Conservation (phyloP, 1,140 invertebrate genomes). For the Phocides pigmalion region DNA sequence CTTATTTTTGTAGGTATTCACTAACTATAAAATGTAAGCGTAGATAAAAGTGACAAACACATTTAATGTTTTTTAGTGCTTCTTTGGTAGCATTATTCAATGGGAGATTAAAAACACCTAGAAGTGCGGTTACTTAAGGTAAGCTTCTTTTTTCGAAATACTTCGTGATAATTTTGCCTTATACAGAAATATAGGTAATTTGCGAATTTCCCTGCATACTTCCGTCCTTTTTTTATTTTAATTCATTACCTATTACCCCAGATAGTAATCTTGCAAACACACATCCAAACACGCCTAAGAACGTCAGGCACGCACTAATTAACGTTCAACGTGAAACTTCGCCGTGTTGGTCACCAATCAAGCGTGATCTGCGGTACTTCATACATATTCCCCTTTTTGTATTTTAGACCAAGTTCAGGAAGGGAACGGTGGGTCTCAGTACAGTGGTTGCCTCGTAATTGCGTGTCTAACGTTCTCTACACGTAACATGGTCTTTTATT, state of each 20-base stretch:
- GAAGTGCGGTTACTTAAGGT: too few species aligned
- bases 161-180: not conserved
- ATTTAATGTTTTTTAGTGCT: too few species aligned
- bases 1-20: too few species aligned
- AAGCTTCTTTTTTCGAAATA: not conserved
- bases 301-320: conserved; percentile 79
- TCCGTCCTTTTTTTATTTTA: conserved; percentile 15
- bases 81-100: too few species aligned
- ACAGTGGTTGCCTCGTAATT: conserved; percentile 69
- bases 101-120: too few species aligned
- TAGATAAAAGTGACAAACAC: too few species aligned
- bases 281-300: conserved; percentile 62
- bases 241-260: conserved; percentile 46
- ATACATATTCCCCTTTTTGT: conserved; percentile 59
- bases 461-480: conserved; percentile 76
- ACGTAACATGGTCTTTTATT: conserved; percentile 81
- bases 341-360: conserved; percentile 56
- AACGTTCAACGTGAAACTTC: conserved; percentile 80
- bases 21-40: too few species aligned
- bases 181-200: not conserved
- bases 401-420: conserved; percentile 43
- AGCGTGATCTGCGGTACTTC: conserved; percentile 57
- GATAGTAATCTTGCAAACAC: conserved; percentile 56
- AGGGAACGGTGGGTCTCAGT: conserved; percentile 58
- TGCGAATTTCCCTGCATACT: not conserved